These are phyloP conservation scores for Folsomia candida DNA, from an alignment of 2,888 invertebrate species.

Conservation along the genomic window DNA sequence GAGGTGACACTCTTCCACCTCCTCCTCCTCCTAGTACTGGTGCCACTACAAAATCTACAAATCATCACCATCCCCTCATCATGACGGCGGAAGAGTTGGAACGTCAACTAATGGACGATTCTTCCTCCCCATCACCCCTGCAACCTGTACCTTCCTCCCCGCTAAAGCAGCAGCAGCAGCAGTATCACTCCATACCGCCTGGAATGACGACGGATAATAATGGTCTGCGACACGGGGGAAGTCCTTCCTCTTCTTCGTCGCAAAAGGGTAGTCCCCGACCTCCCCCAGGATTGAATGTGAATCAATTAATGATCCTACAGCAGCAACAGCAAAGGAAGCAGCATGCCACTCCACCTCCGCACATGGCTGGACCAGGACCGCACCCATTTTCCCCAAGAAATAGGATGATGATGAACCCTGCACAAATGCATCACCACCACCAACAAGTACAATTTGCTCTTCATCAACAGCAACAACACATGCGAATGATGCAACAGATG, in stretches of 20 bases:
- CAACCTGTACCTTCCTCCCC: no score
- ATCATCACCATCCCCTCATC: constrained; percentile 37
- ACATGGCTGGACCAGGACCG: constrained; percentile 15
- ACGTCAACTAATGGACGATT: constrained; percentile 41
- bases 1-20: not conserved
- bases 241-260: not conserved
- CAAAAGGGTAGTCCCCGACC: not conserved
- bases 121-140: constrained; percentile 21
- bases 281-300: constrained; percentile 8
- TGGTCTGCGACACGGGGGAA: not conserved
- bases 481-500: constrained; percentile 40
- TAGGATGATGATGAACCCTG: constrained; percentile 16
- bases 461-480: constrained; percentile 46
- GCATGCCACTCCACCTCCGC: constrained; percentile 15
- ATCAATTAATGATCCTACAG: constrained; percentile 13
- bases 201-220: not conserved
- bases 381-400: constrained; percentile 13
- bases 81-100: constrained; percentile 48
- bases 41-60: not conserved
- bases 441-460: constrained; percentile 32
- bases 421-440: constrained; percentile 18
- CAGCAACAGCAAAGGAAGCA: constrained; percentile 13
- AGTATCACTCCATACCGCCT: no score
- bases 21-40: constrained; percentile 4
- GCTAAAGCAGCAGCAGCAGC: no score